These are phyloP conservation scores for Peromyscus aztecus DNA, from an alignment of 2,797 vertebrate species.

Conservation along the genomic window DNA sequence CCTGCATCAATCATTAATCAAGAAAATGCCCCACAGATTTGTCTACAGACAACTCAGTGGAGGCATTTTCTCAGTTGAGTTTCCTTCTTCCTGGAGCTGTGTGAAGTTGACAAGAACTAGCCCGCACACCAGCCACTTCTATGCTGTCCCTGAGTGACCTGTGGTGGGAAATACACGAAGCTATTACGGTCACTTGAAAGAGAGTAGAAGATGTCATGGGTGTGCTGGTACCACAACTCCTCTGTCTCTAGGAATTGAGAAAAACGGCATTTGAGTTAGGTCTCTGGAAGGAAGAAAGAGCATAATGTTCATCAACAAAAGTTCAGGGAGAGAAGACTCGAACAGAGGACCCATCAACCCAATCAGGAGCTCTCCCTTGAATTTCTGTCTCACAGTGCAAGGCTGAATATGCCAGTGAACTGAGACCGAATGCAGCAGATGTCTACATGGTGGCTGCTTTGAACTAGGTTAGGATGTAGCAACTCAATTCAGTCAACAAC, in stretches of 20 bases:
- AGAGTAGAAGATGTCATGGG: background rate
- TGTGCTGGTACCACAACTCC: background rate
- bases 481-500: background rate
- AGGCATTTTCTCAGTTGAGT: background rate
- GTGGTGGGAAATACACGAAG: background rate
- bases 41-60: background rate
- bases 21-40: background rate
- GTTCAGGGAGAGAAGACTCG: background rate
- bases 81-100: background rate
- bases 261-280: background rate
- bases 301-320: background rate
- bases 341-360: constrained; percentile 9
- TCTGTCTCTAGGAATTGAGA: background rate
- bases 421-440: background rate
- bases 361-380: background rate
- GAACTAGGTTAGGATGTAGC: constrained; percentile 24
- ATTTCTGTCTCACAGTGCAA: background rate
- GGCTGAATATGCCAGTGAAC: background rate
- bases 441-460: background rate
- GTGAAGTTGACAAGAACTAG: background rate
- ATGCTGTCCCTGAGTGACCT: background rate
- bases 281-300: background rate
- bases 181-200: background rate
- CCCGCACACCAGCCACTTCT: background rate
- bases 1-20: background rate